Evolutionary conservation across 1,140 invertebrate species (phyloP), one percentile per base, ranked within the genome.

Genomic region (Homarus americanus): DNA sequence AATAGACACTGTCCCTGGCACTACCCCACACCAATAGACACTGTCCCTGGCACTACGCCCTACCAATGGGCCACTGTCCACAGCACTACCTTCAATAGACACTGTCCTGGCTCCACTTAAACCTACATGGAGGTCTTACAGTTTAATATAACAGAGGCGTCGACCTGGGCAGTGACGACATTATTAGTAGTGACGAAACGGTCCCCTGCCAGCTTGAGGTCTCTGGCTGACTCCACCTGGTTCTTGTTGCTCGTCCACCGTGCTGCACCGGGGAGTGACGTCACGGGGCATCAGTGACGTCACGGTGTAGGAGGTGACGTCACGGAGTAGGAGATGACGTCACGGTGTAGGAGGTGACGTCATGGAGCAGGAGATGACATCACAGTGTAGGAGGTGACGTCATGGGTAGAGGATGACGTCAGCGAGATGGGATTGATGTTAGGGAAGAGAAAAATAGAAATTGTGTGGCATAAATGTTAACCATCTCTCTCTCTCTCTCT

Each of bases 151-250:
- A 97, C 97, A 3, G 96, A 97, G 76, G 97, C 97, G 20, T 97
- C 97, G 69, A 96, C 97, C 94, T 98, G 97, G 86, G 97, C 96
- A 36, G 96, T 96, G 91, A 98, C 95, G 44, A 96, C 94, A 0
- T 97, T 97, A 94, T 98, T 98, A 93, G 97, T 96, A 32, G 97
- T 97, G 63, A 96, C 96, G 93, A 98, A 98, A 93, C 95, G 96
- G 12, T 79, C 85, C 1, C 75, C 76, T 20, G 36, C 24, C 1
- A 79, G 49, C 85, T 87, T 87, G 0, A 24, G 73, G 7, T n/a
- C 28, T 44, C 40, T 41, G 0, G 38, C 44, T 20, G 32, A 32
- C 20, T 36, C 75, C 75, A 53, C 73, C 32, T 69, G 85, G 49
- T 87, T 87, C 17, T 78, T 63, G 75, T 66, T 84, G 40, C 36